A percentile compares a stretch with the other conserved stretches of the same genome.
Evolutionary conservation across 2,888 invertebrate genomes (phyloP).

Genomic region (Junonia oenone): DNA sequence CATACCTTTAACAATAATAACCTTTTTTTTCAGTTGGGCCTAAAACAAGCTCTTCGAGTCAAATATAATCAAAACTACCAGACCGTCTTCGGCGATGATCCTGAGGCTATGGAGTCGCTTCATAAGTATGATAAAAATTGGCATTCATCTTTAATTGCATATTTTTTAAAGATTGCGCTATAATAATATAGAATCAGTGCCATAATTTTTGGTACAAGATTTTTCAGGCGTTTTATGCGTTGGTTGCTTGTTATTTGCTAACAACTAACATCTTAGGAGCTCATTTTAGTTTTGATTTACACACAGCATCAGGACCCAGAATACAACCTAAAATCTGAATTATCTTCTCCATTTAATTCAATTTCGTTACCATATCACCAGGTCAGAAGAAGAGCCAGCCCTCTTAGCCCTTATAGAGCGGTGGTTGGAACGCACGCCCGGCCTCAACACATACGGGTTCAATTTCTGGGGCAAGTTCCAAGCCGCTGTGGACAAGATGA

Average conservation of each 20-base stretch:
- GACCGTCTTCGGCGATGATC: constrained; percentile 89
- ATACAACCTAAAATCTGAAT: too few species aligned
- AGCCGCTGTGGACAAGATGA: constrained; percentile 84
- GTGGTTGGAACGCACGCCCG: constrained; percentile 97
- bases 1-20: neutral
- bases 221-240: too few species aligned
- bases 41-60: constrained; percentile 90
- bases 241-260: too few species aligned
- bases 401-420: constrained; percentile 91
- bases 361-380: too few species aligned
- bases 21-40: constrained; percentile 73
- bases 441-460: constrained; percentile 89
- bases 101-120: constrained; percentile 76
- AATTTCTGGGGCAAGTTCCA: constrained; percentile 97
- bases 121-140: constrained; percentile 50
- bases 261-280: too few species aligned
- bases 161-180: too few species aligned
- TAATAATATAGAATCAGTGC: too few species aligned
- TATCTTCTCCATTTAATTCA: too few species aligned
- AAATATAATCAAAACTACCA: constrained; percentile 96
- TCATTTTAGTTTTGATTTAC: too few species aligned
- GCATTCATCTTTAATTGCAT: neutral
- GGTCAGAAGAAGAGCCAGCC: constrained; percentile 92
- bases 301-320: too few species aligned
- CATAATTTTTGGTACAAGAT: too few species aligned